Evolutionary conservation across 2,113 vertebrate species (phyloP).

Genomic region (Bubalus kerabau): DNA sequence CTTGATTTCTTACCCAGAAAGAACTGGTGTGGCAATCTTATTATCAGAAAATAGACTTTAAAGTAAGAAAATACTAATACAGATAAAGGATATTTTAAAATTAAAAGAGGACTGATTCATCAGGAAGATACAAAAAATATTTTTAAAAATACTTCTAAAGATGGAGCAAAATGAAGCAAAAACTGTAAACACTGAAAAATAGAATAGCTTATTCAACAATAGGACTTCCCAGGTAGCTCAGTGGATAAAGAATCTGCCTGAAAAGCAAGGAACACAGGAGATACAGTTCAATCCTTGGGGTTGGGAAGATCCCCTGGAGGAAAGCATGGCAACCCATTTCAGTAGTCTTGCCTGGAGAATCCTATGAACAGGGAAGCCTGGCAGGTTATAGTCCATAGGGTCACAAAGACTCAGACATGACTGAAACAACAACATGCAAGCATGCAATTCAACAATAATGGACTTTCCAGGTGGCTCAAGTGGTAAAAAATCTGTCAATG

Average conservation of each 20-base stretch:
- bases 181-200: not conserved
- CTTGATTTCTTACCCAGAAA: not conserved
- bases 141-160: not conserved
- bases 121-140: not conserved
- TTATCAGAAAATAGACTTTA: not conserved
- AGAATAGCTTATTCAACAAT: not conserved
- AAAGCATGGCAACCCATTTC: not conserved
- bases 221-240: not conserved
- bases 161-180: not conserved
- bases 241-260: not conserved
- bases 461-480: not conserved
- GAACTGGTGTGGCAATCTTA: not conserved
- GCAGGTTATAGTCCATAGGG: fast-evolving
- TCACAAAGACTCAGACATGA: not conserved
- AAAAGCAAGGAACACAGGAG: not conserved
- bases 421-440: not conserved
- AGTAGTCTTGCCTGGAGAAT: not conserved
- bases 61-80: not conserved
- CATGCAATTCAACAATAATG: not conserved
- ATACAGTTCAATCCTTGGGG: not conserved
- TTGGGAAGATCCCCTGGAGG: not conserved
- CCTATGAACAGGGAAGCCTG: not conserved
- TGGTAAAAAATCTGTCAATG: not conserved
- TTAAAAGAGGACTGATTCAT: not conserved
- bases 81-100: not conserved